phyloP scores from a whole-genome alignment of 2,888 invertebrate species.

The Sussaba pulchella region DNA sequence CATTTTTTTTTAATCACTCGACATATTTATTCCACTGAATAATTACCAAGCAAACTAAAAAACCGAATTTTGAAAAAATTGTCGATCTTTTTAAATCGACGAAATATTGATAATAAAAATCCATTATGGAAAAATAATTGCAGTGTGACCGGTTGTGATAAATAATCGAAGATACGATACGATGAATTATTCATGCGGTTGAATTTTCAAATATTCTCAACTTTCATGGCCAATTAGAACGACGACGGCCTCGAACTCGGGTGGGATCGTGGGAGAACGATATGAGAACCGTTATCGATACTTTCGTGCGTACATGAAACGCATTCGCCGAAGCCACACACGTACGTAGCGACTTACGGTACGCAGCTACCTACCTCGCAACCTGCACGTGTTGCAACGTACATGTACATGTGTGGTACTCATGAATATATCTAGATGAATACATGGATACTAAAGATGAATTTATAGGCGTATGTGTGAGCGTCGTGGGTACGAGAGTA shows the following conservation, averaged over 20 bases:
- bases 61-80: no score
- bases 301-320: slow-evolving; percentile 26
- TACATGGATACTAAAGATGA: no score
- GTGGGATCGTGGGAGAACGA: slow-evolving; percentile 57
- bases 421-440: no score
- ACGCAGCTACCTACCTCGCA: slow-evolving; percentile 21
- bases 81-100: no score
- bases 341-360: slow-evolving; percentile 18
- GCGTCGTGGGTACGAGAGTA: slow-evolving; percentile 13
- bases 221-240: slow-evolving; percentile 50
- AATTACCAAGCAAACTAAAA: no score
- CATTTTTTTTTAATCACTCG: no score
- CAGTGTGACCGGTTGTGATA: no score
- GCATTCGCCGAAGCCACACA: slow-evolving; percentile 20
- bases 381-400: slow-evolving; percentile 14
- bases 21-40: no score
- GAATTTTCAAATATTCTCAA: slow-evolving; percentile 32
- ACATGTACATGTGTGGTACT: slow-evolving; percentile 6
- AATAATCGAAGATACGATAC: background rate
- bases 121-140: no score
- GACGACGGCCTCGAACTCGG: slow-evolving; percentile 54
- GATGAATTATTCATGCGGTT: no score
- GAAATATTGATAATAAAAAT: no score
- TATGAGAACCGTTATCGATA: slow-evolving; percentile 61
- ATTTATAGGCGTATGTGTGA: background rate